Evolutionary conservation across 2,113 vertebrate species (phyloP), one percentile per base, ranked within the genome.

Genomic region (Toxotes jaculatrix): DNA sequence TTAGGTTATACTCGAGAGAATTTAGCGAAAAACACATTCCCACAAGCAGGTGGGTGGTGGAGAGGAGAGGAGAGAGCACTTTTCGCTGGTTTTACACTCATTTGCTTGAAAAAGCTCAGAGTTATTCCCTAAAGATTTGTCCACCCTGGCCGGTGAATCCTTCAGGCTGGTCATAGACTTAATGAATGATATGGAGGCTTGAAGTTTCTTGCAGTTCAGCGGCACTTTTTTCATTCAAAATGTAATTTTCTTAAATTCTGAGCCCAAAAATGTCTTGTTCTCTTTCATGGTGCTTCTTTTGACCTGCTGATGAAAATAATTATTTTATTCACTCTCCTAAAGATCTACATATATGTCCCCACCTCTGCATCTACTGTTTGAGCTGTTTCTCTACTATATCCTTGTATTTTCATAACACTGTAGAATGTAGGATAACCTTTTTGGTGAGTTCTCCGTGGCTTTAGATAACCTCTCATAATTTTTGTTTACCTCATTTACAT

Each of bases 1-100:
- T 89, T 43, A 43, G 77, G 63, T 87, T 71, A 34, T 77, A 71
- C 79, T 84, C 14, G 0, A 75, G 88, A 83, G 77, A 70, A 63
- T 87, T 74, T n/a, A 32, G 79, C 68, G 56, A 83, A 81, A 78
- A 85, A 79, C 79, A 64, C 36, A 74, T 70, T 68, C 79, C 79
- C 21, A 68, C 66, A 70, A 79, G 84, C 71, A 74, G 55, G 85
- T 80, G 82, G 85, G 68, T 62, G 73, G 71, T 2, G 23, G 34
- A 69, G 42, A 79, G 31, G 21, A 49, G 51, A 47, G 27, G 12
- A 59, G 27, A 23, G 4, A 86, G 79, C 57, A 13, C 14, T 32
- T 31, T 67, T 60, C 0, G 0, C 23, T 51, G 12, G 27, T 63
- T 80, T 78, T 17, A 65, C 42, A 45, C 57, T 75, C 1, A 17